phyloP scores from a whole-genome alignment of 2,797 vertebrate genomes.

The Anisognathus igniventris region DNA sequence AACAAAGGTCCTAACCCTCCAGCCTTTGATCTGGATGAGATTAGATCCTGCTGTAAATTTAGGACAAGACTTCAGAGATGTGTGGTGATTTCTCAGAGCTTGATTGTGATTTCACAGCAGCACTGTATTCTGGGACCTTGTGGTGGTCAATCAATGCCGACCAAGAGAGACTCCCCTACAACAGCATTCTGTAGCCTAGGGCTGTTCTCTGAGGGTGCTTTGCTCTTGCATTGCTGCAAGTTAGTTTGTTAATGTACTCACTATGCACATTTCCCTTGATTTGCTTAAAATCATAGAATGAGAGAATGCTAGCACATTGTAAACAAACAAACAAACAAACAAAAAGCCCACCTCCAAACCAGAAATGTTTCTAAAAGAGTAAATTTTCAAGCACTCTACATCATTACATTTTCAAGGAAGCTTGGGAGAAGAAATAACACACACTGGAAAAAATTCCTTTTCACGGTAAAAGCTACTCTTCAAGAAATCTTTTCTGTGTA shows the following conservation, averaged over 20 bases:
- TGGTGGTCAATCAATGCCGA: neutral
- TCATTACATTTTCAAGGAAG: neutral
- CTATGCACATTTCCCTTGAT: neutral
- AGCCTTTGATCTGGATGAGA: neutral
- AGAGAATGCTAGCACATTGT: neutral
- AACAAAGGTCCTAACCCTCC: neutral
- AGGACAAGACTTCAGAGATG: neutral
- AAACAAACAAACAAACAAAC: neutral
- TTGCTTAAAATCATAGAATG: neutral
- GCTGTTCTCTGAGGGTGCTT: neutral
- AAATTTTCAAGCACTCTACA: neutral
- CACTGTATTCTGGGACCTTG: neutral
- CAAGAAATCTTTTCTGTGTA: neutral
- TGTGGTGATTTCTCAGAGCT: neutral
- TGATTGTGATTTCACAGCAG: neutral
- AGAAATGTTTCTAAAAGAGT: neutral
- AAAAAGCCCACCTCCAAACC: neutral
- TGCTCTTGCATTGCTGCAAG: neutral
- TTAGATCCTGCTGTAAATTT: neutral
- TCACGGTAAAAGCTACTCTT: neutral
- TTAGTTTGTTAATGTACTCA: neutral
- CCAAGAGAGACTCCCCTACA: neutral
- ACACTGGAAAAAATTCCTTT: neutral
- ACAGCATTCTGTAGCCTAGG: neutral
- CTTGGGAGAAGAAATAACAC: neutral